Evolutionary conservation across 1,140 invertebrate species (phyloP), one percentile per base, ranked within the genome.

Genomic region (Dendrolimus kikuchii): DNA sequence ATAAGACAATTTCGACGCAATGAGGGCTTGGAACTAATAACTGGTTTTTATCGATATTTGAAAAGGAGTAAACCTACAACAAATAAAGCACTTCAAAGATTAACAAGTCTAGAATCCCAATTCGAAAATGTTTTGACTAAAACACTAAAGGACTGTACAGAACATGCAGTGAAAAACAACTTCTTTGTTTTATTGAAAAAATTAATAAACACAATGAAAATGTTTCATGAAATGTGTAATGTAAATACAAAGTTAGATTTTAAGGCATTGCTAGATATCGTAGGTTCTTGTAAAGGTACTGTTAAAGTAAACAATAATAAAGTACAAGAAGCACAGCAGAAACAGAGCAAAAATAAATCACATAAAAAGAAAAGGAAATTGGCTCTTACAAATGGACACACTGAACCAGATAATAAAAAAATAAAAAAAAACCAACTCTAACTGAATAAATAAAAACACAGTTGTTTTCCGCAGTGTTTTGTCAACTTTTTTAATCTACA

Each of bases 21-120:
- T 60, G 91, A 93, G 74, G 92, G 91, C 2, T 52, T 93, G 0
- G 91, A 93, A 64, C 78, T 93, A 51, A 63, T 93, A 46, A 77
- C 82, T 43, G 79, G 88, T 42, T 92, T 92, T 64, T 93, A 92
- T 68, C 81, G 81, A 37, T 89, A 91, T 48, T 59, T 88, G 23
- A 87, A 84, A 67, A 76, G 87, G 53, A 63, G 61, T 46, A 85
- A 84, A 59, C 74, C 77, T 5, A 55, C 47, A 36, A 41, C 64
- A 23, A 60, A 73, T 6, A 51, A 54, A 49, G 42, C 54, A 7
- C 53, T 67, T n/a, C 51, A 48, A 9, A 62, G 64, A 53, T 49
- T 85, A 46, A 43, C 52, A 6, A 64, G 69, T 6, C 51, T 82
- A 45, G 83, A 85, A 52, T 51, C 50, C 5, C 51, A 49, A 38